Evolutionary conservation across 1,140 invertebrate genomes (phyloP), one percentile per base, ranked within the genome.

Genomic region (Chrysopa pallens): DNA sequence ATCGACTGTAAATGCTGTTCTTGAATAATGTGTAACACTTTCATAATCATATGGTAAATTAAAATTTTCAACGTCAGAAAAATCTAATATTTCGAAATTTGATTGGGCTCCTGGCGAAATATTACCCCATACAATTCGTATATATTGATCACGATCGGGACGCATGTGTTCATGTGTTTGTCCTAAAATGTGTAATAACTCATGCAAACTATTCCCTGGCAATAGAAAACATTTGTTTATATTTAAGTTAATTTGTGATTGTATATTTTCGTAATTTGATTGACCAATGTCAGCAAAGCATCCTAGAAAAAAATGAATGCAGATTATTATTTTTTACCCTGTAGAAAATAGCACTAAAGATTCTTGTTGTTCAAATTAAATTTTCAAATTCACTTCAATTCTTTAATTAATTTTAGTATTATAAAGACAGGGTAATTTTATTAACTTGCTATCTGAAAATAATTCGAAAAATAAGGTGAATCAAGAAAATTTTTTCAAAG

Each of bases 151-250:
- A 3, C 72, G 53, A 51, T 74, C 72, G 4, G 58, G 53, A 8
- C 72, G 58, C 38, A 63, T 60, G 42, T 74, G 73, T 41, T 75
- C 71, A 38, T 74, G 73, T 45, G 56, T 64, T 8, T 72, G 56
- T 8, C 73, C 72, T 23, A 75, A 42, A 4, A 65, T 53, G 40
- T 74, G 72, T 6, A 74, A 48, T 0, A 72, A 58, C 46, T 75
- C 72, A 46, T 74, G 73, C 23, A 68, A 55, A 8, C 70, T 60
- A 1, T 65, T 57, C 8, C 69, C 72, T 17, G 47, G 46, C 31
- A 43, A 50, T 1, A 38, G 39, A 8, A 62, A 42, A 38, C 57
- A 60, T 1, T 36, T 41, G 4, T 33, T 9, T 9, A 33, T 33
- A 33, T 33, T 12, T 33, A 33, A 33, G n/a, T 33, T 33, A 6